Conservation (phyloP, 1,140 invertebrate genomes). For the Solen grandis region DNA sequence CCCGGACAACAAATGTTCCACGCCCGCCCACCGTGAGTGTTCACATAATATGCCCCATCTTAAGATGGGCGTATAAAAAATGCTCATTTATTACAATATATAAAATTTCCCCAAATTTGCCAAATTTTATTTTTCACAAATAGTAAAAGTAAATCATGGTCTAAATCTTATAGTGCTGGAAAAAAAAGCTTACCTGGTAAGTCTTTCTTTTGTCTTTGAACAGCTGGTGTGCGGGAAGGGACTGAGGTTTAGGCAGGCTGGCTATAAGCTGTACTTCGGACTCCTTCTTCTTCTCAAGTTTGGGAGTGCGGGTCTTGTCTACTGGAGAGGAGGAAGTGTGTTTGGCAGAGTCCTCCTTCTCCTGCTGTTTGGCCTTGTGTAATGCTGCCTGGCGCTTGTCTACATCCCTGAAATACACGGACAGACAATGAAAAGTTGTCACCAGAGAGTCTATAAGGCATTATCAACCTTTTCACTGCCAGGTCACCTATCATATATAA, state of each 20-base stretch:
- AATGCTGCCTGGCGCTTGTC: slow-evolving; percentile 68
- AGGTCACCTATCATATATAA: no score
- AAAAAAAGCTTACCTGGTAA: slow-evolving; percentile 59
- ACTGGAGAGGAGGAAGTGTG: slow-evolving; percentile 13
- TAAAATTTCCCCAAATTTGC: no score
- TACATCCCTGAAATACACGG: slow-evolving; percentile 70
- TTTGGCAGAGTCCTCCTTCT: slow-evolving; percentile 50
- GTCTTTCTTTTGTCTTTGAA: slow-evolving; percentile 72
- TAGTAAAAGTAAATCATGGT: no score
- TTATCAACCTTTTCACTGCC: no score
- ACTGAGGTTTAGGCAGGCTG: slow-evolving; percentile 74
- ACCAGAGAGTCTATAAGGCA: neutral
- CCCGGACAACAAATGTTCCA: no score
- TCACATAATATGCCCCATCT: no score
- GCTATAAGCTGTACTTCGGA: slow-evolving; percentile 68
- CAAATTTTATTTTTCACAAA: no score
- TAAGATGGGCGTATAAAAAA: no score
- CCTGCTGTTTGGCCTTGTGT: slow-evolving; percentile 60
- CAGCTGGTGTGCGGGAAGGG: slow-evolving; percentile 71
- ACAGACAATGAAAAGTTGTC: neutral
- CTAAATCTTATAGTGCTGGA: no score
- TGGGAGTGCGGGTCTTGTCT: slow-evolving; percentile 52
- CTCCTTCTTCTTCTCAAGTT: slow-evolving; percentile 58
- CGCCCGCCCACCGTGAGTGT: no score
- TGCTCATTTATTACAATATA: no score